A percentile compares a stretch with the other conserved stretches of the same genome.
Evolutionary conservation across 2,888 invertebrate species (phyloP).

Genomic region (Danaus chrysippus): DNA sequence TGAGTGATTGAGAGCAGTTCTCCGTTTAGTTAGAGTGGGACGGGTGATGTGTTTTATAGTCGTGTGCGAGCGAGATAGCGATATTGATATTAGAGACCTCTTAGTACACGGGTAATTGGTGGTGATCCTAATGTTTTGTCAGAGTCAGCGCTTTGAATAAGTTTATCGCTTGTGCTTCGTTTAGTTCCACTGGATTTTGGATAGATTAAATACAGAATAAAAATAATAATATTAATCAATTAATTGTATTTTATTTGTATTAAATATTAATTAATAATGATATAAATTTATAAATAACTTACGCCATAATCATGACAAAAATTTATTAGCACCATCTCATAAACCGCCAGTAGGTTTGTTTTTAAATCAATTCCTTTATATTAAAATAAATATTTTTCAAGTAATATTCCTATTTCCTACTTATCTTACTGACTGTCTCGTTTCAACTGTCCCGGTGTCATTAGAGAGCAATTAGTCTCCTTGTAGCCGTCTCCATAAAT

Average conservation of each 20-base stretch:
- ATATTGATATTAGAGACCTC: slow-evolving; percentile 45
- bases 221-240: background rate
- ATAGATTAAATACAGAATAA: background rate
- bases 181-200: slow-evolving; percentile 35
- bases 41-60: slow-evolving; percentile 29
- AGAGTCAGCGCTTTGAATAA: slow-evolving; percentile 69
- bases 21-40: slow-evolving; percentile 32
- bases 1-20: slow-evolving; percentile 59
- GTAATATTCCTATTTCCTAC: background rate
- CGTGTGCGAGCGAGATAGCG: slow-evolving; percentile 21
- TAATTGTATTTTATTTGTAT: no score
- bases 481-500: slow-evolving; percentile 48
- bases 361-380: background rate
- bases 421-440: slow-evolving; percentile 10
- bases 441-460: slow-evolving; percentile 42
- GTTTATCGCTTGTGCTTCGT: slow-evolving; percentile 63
- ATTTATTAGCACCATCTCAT: no score
- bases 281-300: no score
- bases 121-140: slow-evolving; percentile 74
- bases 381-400: background rate
- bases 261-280: no score
- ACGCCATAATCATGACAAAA: no score
- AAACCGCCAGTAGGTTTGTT: no score
- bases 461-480: slow-evolving; percentile 63
- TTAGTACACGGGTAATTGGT: slow-evolving; percentile 72